These are phyloP conservation scores for Poeciliopsis presidionis DNA, from an alignment of 2,797 vertebrate genomes.

Conservation along the genomic window DNA sequence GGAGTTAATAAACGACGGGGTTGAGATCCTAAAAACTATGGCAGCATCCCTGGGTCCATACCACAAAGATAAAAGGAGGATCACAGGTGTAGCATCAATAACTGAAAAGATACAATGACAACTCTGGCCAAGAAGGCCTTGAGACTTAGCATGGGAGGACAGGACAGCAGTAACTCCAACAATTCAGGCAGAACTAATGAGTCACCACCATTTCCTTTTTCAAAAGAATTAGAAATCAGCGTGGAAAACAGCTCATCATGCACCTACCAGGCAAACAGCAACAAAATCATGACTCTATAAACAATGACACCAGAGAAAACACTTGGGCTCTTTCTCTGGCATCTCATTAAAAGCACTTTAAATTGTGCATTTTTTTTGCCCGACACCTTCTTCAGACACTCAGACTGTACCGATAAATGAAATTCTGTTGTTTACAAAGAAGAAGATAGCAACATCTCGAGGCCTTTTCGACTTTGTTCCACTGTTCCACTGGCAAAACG, in stretches of 20 bases:
- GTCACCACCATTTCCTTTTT: background rate
- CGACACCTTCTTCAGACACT: background rate
- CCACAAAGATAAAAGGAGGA: background rate
- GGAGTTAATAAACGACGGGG: too few relatives aligned
- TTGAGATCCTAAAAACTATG: background rate
- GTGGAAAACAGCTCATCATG: background rate
- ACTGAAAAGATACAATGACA: background rate
- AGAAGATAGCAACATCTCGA: conserved; percentile 1
- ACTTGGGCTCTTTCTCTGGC: background rate
- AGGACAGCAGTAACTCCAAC: background rate
- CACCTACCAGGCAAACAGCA: background rate
- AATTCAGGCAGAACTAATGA: background rate
- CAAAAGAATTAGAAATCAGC: background rate
- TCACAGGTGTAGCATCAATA: background rate
- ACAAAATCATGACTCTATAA: background rate
- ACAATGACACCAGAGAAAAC: background rate
- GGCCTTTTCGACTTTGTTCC: conserved; percentile 8
- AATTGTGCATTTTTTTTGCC: background rate
- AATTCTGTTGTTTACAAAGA: background rate
- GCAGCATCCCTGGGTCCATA: background rate
- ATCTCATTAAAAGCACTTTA: background rate
- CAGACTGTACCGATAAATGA: background rate
- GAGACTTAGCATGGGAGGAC: background rate
- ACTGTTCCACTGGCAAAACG: conserved; percentile 24
- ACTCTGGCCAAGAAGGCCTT: background rate